Evolutionary conservation across 2,888 invertebrate species (phyloP).

Genomic region (Idaea straminata): DNA sequence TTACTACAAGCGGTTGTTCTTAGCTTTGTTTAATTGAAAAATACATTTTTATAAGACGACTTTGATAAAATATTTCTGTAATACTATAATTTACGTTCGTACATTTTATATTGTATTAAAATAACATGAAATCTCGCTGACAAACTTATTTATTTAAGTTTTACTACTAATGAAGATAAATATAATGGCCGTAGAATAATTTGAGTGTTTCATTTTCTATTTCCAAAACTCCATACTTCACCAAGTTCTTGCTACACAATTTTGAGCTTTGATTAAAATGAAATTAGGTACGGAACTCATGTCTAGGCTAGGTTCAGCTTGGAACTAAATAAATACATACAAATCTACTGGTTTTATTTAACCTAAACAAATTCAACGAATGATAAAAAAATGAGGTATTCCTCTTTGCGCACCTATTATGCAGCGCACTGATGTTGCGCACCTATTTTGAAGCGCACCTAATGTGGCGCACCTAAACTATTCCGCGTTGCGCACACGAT

Average conservation of each 20-base stretch:
- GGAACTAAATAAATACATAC: background rate
- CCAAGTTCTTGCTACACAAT: background rate
- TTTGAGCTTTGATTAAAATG: background rate
- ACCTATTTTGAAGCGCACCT: too few relatives aligned
- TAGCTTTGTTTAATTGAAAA: slow-evolving; percentile 13
- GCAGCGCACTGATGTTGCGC: too few relatives aligned
- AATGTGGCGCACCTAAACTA: too few relatives aligned
- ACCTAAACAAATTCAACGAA: too few relatives aligned
- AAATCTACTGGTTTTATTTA: background rate
- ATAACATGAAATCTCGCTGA: slow-evolving; percentile 38
- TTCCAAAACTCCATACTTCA: background rate
- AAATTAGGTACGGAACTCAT: background rate
- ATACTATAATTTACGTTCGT: slow-evolving; percentile 18
- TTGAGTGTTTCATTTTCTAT: slow-evolving; percentile 53
- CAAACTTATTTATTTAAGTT: slow-evolving; percentile 66
- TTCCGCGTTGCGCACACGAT: too few relatives aligned
- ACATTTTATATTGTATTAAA: slow-evolving; percentile 58
- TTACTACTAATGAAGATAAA: slow-evolving; percentile 72
- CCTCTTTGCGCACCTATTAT: too few relatives aligned
- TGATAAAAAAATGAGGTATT: too few relatives aligned
- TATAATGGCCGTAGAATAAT: slow-evolving; percentile 78
- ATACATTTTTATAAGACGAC: background rate
- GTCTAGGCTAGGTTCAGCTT: too few relatives aligned
- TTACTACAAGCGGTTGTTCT: slow-evolving; percentile 35
- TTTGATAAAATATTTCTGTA: slow-evolving; percentile 8